Conservation (phyloP, 1,140 invertebrate species). For the Drosophila pallidifrons region DNA sequence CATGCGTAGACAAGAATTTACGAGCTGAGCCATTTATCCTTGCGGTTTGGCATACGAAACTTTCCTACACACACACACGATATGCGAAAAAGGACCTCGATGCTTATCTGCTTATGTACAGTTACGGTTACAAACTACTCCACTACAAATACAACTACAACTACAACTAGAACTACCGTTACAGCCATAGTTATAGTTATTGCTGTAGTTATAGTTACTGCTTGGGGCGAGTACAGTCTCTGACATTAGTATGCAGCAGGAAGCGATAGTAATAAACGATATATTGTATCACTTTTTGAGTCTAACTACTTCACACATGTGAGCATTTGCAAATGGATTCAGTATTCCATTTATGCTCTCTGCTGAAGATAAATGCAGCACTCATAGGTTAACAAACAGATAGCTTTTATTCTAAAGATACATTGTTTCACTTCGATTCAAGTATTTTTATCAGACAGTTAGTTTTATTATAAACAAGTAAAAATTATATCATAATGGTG, state of each 20-base stretch:
- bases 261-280: background rate
- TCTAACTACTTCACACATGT: background rate
- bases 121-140: conserved; percentile 21
- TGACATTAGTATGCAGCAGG: background rate
- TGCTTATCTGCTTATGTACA: conserved; percentile 50
- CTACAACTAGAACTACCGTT: background rate
- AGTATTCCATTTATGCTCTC: too few relatives aligned
- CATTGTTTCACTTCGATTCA: too few relatives aligned
- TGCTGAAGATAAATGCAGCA: too few relatives aligned
- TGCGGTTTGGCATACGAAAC: conserved; percentile 34
- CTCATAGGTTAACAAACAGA: too few relatives aligned
- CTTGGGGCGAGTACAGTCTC: background rate
- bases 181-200: background rate
- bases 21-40: conserved; percentile 53
- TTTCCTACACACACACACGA: conserved; percentile 54
- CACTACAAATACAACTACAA: background rate
- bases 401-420: too few relatives aligned
- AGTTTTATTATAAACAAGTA: too few relatives aligned
- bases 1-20: conserved; percentile 51
- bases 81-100: conserved; percentile 58
- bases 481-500: too few relatives aligned
- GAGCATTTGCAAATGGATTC: too few relatives aligned
- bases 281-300: background rate
- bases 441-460: too few relatives aligned
- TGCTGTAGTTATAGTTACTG: conserved; percentile 1